Percentiles rank a stretch among this genome's conserved stretches.
Evolutionary conservation across 2,797 vertebrate genomes (phyloP).

Genomic region (Microctenopoma steveboyesi): DNA sequence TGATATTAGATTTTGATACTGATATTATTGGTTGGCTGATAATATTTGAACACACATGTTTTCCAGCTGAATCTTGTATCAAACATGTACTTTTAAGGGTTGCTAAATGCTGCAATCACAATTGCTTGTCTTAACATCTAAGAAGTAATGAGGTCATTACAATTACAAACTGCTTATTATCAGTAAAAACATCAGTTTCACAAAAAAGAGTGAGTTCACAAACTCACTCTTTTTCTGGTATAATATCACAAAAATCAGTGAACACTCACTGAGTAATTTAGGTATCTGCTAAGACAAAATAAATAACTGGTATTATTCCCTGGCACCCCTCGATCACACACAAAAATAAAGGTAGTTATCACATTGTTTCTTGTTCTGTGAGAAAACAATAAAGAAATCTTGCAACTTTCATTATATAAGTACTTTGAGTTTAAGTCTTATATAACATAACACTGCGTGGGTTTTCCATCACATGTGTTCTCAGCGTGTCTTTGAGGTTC

Average conservation of each 20-base stretch:
- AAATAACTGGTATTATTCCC: neutral
- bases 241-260: neutral
- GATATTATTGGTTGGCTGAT: too few species aligned
- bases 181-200: neutral
- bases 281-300: neutral
- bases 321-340: neutral
- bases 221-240: neutral
- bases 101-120: neutral
- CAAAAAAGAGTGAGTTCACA: neutral
- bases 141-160: neutral
- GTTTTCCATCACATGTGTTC: constrained; percentile 18
- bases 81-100: constrained; percentile 6
- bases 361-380: neutral
- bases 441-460: constrained; percentile 12
- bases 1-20: too few species aligned
- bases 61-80: constrained; percentile 20
- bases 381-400: neutral
- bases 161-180: constrained; percentile 2
- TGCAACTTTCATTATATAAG: neutral
- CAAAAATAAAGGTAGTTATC: neutral
- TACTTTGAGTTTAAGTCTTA: constrained; percentile 30
- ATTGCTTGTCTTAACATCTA: constrained; percentile 17
- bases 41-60: constrained; percentile 6
- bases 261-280: neutral
- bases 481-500: neutral